phyloP scores from a whole-genome alignment of 2,888 invertebrate species.

The Tiphia femorata region DNA sequence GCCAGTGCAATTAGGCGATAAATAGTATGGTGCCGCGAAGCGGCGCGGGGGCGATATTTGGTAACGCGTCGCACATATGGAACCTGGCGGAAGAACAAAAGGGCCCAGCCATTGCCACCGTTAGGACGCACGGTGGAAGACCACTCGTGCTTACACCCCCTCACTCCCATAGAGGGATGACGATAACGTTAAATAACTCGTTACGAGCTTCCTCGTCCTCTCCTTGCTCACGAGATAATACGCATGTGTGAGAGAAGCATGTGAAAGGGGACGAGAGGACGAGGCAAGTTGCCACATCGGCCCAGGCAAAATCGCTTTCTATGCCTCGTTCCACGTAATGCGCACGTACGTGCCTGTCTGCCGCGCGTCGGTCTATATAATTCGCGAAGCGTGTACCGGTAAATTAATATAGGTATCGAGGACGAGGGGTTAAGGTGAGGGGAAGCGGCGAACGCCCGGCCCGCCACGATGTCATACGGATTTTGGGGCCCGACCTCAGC shows the following conservation, averaged over 20 bases:
- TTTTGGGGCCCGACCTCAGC: not conserved
- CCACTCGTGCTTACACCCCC: not conserved
- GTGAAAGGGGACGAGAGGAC: not conserved
- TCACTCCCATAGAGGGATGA: conserved; percentile 15
- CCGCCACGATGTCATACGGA: conserved; percentile 9
- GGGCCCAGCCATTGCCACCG: no score
- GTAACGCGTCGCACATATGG: not conserved
- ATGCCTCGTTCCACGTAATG: conserved; percentile 33
- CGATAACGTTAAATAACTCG: conserved; percentile 42
- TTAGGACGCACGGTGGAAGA: not conserved
- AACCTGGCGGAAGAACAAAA: conserved; percentile 2
- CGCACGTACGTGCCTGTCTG: conserved; percentile 25
- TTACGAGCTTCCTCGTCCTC: conserved; percentile 23
- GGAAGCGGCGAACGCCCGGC: no score
- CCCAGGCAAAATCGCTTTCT: conserved; percentile 16
- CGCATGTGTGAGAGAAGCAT: not conserved
- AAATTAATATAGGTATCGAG: conserved; percentile 43
- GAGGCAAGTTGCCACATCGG: conserved; percentile 8
- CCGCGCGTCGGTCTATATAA: conserved; percentile 23
- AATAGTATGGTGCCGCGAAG: no score
- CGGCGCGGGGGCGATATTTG: conserved; percentile 12
- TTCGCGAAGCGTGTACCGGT: conserved; percentile 18
- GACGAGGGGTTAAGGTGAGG: no score
- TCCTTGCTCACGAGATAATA: not conserved
- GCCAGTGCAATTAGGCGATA: conserved; percentile 50